Conservation (phyloP, 2,888 invertebrate genomes). For the Quadroppia sp. region DNA sequence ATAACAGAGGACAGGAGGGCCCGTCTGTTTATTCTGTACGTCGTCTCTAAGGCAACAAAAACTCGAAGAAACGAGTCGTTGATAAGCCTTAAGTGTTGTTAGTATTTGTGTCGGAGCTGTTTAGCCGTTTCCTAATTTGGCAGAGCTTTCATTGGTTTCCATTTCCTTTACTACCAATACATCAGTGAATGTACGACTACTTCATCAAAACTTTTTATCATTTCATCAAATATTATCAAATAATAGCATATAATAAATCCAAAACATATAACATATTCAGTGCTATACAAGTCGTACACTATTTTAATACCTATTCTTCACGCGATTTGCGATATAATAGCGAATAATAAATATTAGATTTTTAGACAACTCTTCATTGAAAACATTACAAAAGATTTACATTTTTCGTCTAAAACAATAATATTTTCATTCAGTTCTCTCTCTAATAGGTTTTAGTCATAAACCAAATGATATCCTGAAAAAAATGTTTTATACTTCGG, state of each 20-base stretch:
- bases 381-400: too few relatives aligned
- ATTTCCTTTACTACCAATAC: neutral
- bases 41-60: constrained; percentile 21
- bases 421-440: too few relatives aligned
- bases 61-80: constrained; percentile 7
- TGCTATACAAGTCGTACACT: neutral
- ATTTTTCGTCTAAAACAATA: too few relatives aligned
- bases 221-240: constrained; percentile 8
- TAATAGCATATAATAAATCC: neutral
- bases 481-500: too few relatives aligned
- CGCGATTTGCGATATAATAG: too few relatives aligned
- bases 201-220: neutral
- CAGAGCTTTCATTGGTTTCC: constrained; percentile 1
- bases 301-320: too few relatives aligned
- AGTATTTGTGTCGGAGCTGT: constrained; percentile 6
- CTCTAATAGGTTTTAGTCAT: too few relatives aligned
- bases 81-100: neutral
- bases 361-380: too few relatives aligned
- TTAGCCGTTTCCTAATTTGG: constrained; percentile 20
- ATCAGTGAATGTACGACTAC: constrained; percentile 9
- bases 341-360: too few relatives aligned
- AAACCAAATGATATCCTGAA: too few relatives aligned
- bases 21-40: constrained; percentile 10
- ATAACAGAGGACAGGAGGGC: neutral
- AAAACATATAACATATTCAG: neutral